These are phyloP conservation scores for Drosophila longiperda DNA, from an alignment of 2,888 invertebrate species.

Conservation along the genomic window DNA sequence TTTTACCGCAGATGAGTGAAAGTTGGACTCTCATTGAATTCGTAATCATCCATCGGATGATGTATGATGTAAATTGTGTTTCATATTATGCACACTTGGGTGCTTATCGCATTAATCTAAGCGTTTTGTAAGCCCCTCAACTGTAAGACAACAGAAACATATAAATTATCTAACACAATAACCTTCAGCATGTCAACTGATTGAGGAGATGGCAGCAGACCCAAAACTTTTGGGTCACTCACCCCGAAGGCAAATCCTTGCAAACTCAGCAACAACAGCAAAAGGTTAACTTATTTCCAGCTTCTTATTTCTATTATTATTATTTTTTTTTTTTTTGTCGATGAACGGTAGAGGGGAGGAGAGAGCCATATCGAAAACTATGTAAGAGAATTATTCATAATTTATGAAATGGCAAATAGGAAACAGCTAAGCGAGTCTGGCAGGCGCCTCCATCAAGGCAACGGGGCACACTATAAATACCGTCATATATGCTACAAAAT, in stretches of 20 bases:
- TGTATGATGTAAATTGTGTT: slow-evolving; percentile 21
- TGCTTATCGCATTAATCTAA: slow-evolving; percentile 58
- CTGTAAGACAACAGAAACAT: slow-evolving; percentile 34
- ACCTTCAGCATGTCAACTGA: slow-evolving; percentile 57
- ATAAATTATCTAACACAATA: slow-evolving; percentile 63
- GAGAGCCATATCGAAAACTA: slow-evolving; percentile 49
- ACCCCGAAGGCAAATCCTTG: slow-evolving; percentile 23
- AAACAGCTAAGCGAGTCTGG: slow-evolving; percentile 45
- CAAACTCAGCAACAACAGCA: slow-evolving; percentile 8
- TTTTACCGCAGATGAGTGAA: slow-evolving; percentile 9
- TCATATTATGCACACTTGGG: slow-evolving; percentile 6
- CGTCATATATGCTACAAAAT: slow-evolving; percentile 47
- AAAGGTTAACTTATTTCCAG: slow-evolving; percentile 49
- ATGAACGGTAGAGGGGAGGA: slow-evolving; percentile 16
- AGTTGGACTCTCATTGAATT: slow-evolving; percentile 40
- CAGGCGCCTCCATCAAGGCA: slow-evolving; percentile 36
- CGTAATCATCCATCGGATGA: slow-evolving; percentile 21
- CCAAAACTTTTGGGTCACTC: slow-evolving; percentile 39
- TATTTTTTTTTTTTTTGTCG: slow-evolving; percentile 6
- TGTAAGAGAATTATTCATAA: slow-evolving; percentile 60
- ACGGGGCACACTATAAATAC: slow-evolving; percentile 29
- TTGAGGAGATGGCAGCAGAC: slow-evolving; percentile 42
- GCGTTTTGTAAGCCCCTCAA: slow-evolving; percentile 45
- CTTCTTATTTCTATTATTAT: slow-evolving; percentile 7
- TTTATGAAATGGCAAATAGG: slow-evolving; percentile 49